Evolutionary conservation across 2,797 vertebrate genomes (phyloP).

Genomic region (Cyprinodon diabolis): DNA sequence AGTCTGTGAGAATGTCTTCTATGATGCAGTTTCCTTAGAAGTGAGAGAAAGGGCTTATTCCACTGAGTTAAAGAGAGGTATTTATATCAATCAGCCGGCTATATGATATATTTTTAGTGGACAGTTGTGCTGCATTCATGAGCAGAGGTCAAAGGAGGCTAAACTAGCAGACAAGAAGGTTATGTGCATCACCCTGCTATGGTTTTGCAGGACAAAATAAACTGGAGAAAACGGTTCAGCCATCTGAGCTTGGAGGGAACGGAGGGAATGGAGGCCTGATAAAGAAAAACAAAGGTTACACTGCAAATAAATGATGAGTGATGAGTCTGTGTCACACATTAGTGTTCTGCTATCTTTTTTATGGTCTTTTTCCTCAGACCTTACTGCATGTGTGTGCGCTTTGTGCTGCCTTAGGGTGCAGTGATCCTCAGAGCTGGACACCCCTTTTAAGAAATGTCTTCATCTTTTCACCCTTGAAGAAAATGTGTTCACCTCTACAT

Average conservation of each 20-base stretch:
- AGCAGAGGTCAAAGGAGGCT: not conserved
- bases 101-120: conserved; percentile 67
- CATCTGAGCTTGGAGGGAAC: conserved; percentile 21
- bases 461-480: conserved; percentile 51
- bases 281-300: conserved; percentile 73
- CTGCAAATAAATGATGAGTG: conserved; percentile 78
- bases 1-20: conserved; percentile 53
- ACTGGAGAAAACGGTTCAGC: conserved; percentile 20
- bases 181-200: conserved; percentile 10
- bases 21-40: conserved; percentile 76
- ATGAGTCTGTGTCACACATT: conserved; percentile 78
- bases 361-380: conserved; percentile 59
- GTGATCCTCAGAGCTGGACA: conserved; percentile 58
- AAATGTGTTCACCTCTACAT: conserved; percentile 20
- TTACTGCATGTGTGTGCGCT: conserved; percentile 8
- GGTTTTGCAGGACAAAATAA: conserved; percentile 16
- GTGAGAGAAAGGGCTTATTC: conserved; percentile 70
- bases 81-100: conserved; percentile 79
- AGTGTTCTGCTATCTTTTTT: conserved; percentile 63
- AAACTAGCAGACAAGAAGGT: not conserved
- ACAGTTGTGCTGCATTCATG: conserved; percentile 52
- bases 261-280: conserved; percentile 49
- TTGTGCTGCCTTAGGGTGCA: conserved; percentile 41
- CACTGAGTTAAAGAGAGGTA: conserved; percentile 76
- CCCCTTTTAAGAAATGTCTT: conserved; percentile 52